phyloP scores from a whole-genome alignment of 1,140 invertebrate species.

The Solenopsis fugax region DNA sequence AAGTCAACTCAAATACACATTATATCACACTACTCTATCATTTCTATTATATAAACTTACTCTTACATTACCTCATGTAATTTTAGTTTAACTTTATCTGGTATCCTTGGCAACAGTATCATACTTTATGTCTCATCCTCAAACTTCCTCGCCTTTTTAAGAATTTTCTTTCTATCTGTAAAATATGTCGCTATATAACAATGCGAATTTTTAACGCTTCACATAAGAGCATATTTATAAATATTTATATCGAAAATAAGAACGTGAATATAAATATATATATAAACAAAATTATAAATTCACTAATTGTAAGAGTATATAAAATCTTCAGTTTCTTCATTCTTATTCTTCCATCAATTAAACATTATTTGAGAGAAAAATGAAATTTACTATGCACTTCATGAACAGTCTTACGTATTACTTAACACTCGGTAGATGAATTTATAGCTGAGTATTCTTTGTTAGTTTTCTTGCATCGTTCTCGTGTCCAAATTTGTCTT shows the following conservation, averaged over 20 bases:
- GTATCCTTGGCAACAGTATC: neutral
- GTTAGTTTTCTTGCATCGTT: neutral
- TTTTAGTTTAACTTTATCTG: neutral
- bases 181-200: neutral
- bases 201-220: neutral
- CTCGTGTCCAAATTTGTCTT: conserved; percentile 38
- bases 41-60: neutral
- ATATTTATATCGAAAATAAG: neutral
- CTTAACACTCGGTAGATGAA: neutral
- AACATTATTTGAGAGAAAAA: neutral
- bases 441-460: neutral
- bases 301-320: neutral
- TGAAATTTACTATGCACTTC: neutral
- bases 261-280: neutral
- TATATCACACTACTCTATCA: conserved; percentile 65
- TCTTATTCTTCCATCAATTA: neutral
- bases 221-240: neutral
- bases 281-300: neutral
- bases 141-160: neutral
- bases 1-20: conserved; percentile 76
- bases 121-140: neutral
- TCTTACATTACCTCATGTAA: conserved; percentile 24
- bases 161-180: neutral
- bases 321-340: neutral
- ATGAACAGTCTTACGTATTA: neutral